Percentiles rank a stretch among this genome's conserved stretches.
phyloP scores from a whole-genome alignment of 2,888 invertebrate genomes.

The Selenia dentaria region DNA sequence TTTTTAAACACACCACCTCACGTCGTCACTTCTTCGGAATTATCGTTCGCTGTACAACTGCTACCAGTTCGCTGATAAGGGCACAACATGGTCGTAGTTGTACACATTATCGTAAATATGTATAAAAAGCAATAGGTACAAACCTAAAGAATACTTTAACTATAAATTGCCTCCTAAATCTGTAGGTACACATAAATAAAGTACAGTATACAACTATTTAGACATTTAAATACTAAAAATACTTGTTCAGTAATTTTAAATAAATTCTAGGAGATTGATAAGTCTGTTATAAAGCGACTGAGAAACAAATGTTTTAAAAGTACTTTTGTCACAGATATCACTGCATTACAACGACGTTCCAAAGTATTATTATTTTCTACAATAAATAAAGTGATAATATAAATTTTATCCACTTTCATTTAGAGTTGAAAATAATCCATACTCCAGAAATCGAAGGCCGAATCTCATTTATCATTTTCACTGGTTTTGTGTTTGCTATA shows the following conservation, averaged over 20 bases:
- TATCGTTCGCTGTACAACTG: too few species aligned
- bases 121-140: too few species aligned
- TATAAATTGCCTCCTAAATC: too few species aligned
- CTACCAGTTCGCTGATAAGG: too few species aligned
- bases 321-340: conserved; percentile 20
- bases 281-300: conserved; percentile 12
- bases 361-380: conserved; percentile 25
- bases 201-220: not conserved
- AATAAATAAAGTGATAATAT: conserved; percentile 17
- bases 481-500: conserved; percentile 59
- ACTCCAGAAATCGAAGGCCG: conserved; percentile 36
- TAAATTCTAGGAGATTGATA: conserved; percentile 13
- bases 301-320: conserved; percentile 17
- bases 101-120: too few species aligned
- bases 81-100: too few species aligned
- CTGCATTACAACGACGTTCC: conserved; percentile 8
- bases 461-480: conserved; percentile 58
- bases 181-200: not conserved
- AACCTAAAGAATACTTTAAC: too few species aligned
- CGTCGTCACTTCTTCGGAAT: too few species aligned
- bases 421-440: conserved; percentile 36
- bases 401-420: conserved; percentile 20
- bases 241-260: conserved; percentile 20
- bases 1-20: too few species aligned
- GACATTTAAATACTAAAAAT: conserved; percentile 16